These are phyloP conservation scores for Margarornis squamiger DNA, from an alignment of 2,797 vertebrate genomes.

Conservation along the genomic window DNA sequence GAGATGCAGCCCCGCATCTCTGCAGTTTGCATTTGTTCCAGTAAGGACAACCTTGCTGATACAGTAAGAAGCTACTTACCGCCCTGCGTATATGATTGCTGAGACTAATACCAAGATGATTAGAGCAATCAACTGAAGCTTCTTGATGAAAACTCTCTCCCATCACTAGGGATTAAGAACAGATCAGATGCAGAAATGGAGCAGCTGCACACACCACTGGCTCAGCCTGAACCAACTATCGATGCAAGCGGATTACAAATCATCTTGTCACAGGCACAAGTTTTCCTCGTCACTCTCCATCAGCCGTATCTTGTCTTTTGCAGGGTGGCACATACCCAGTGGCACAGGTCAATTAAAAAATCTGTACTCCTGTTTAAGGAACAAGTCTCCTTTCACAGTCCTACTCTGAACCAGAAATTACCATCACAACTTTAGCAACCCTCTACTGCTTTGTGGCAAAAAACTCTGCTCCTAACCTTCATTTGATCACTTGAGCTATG, in stretches of 20 bases:
- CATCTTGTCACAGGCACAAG: not conserved
- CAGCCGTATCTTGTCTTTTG: not conserved
- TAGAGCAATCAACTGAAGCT: slow-evolving; percentile 45
- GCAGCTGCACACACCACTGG: not conserved
- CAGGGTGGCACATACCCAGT: not conserved
- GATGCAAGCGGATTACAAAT: not conserved
- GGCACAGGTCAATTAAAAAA: not conserved
- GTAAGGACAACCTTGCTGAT: not conserved
- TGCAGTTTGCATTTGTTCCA: not conserved
- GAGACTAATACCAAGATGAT: slow-evolving; percentile 34
- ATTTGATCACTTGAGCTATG: not conserved
- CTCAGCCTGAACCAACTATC: not conserved
- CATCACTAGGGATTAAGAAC: slow-evolving; percentile 29
- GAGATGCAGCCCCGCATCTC: not conserved
- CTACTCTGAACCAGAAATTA: not conserved
- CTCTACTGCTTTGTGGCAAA: not conserved
- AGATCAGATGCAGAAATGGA: slow-evolving; percentile 31
- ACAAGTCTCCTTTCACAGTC: not conserved
- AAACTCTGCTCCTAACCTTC: not conserved
- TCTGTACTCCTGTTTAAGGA: not conserved
- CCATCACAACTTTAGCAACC: not conserved
- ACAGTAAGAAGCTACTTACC: not conserved
- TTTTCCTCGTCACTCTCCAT: not conserved
- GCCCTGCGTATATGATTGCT: not conserved
- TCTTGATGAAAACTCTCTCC: slow-evolving; percentile 36